Percentiles rank a stretch among this genome's conserved stretches.
These are phyloP conservation scores for Aptenodytes patagonicus DNA, from an alignment of 2,113 vertebrate genomes.

Conservation along the genomic window DNA sequence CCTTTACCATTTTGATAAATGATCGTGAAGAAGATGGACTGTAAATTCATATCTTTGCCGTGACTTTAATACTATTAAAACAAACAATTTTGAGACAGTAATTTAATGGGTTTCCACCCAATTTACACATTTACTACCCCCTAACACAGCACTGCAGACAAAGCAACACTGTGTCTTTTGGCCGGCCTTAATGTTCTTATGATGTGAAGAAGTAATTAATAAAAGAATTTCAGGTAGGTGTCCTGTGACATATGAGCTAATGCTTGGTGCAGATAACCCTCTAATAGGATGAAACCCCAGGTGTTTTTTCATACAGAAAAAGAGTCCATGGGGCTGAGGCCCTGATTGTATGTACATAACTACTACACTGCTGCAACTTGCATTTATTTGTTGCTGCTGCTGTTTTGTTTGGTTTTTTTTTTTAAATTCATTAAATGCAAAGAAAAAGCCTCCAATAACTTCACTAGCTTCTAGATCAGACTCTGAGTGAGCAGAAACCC, in stretches of 20 bases:
- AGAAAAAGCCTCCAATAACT: neutral
- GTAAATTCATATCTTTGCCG: neutral
- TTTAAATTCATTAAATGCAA: neutral
- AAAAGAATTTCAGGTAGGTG: neutral
- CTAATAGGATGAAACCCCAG: neutral
- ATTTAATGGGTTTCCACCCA: neutral
- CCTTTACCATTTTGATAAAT: neutral
- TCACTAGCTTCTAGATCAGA: neutral
- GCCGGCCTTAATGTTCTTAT: neutral
- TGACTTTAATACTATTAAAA: neutral
- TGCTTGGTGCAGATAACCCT: neutral
- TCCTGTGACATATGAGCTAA: neutral
- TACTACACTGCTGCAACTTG: neutral
- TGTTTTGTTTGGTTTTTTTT: too few relatives aligned
- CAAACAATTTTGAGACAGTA: neutral
- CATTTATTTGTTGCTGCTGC: neutral
- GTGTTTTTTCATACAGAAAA: neutral
- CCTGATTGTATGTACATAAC: neutral
- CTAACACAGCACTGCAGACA: neutral
- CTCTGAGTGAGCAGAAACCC: neutral
- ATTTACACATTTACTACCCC: slow-evolving; percentile 6
- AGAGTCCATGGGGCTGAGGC: neutral
- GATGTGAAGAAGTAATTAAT: neutral
- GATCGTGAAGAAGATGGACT: neutral
- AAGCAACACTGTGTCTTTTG: neutral